phyloP scores from a whole-genome alignment of 1,140 invertebrate genomes.

The Oncopodura yosiiana region DNA sequence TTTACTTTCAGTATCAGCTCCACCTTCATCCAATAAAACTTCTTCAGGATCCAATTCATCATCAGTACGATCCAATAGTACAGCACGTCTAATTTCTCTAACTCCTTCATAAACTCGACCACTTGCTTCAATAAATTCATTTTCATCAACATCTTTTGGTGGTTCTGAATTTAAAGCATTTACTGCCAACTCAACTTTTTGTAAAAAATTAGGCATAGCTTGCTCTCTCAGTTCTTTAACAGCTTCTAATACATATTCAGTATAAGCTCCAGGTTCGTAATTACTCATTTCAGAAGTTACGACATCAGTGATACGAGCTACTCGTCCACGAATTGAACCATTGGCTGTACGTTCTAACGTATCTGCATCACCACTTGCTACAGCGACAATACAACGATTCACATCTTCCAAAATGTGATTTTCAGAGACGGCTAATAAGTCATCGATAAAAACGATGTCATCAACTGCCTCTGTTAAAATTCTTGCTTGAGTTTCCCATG shows the following conservation, averaged over 20 bases:
- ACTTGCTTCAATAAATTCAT: constrained; percentile 51
- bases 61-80: constrained; percentile 49
- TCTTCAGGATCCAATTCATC: constrained; percentile 41
- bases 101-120: constrained; percentile 55
- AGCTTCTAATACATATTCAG: constrained; percentile 48
- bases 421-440: constrained; percentile 57
- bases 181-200: constrained; percentile 42
- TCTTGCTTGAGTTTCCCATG: constrained; percentile 51
- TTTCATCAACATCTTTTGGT: constrained; percentile 47
- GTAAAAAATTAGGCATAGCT: constrained; percentile 51
- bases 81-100: constrained; percentile 51
- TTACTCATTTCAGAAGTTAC: constrained; percentile 56
- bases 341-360: constrained; percentile 51
- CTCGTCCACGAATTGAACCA: constrained; percentile 53
- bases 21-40: constrained; percentile 38
- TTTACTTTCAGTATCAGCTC: constrained; percentile 39
- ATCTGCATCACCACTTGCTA: constrained; percentile 49
- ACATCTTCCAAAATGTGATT: constrained; percentile 58
- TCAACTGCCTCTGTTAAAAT: constrained; percentile 58
- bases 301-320: constrained; percentile 52
- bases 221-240: constrained; percentile 47
- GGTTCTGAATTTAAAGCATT: constrained; percentile 43
- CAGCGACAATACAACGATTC: constrained; percentile 52
- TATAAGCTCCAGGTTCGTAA: constrained; percentile 45
- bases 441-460: constrained; percentile 57